Percentiles rank a stretch among this genome's conserved stretches.
Conservation (phyloP, 2,888 invertebrate genomes). For the Incurvaria masculella region DNA sequence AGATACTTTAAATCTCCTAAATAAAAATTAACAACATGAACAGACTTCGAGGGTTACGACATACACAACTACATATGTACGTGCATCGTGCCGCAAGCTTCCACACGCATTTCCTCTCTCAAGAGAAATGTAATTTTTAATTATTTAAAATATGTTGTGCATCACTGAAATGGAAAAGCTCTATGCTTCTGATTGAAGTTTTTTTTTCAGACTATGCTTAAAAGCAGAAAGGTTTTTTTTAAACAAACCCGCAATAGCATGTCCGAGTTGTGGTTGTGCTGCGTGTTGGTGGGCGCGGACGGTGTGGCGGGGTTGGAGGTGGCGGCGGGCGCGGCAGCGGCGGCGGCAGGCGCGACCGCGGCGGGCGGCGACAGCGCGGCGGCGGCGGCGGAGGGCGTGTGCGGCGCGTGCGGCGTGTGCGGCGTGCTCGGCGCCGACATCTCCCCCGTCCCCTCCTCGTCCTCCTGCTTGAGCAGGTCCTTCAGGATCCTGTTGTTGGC, state of each 20-base stretch:
- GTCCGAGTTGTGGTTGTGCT: constrained; percentile 41
- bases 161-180: no score
- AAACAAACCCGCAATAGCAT: constrained; percentile 54
- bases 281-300: constrained; percentile 2
- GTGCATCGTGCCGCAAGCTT: no score
- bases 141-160: no score
- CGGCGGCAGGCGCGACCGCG: constrained; percentile 20
- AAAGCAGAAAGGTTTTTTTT: no score
- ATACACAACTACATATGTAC: no score
- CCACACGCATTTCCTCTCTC: no score
- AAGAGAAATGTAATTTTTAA: no score
- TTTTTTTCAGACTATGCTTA: no score
- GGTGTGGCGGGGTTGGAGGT: constrained; percentile 11
- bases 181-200: no score
- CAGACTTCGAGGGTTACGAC: no score
- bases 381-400: constrained; percentile 26
- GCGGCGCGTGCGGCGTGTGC: constrained; percentile 35
- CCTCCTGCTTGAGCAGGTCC: constrained; percentile 43
- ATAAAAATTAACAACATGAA: no score
- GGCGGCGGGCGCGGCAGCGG: constrained; percentile 20
- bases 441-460: constrained; percentile 39
- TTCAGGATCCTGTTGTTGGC: constrained; percentile 41
- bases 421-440: constrained; percentile 44
- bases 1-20: no score
- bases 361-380: constrained; percentile 21